A percentile compares a stretch with the other conserved stretches of the same genome.
These are phyloP conservation scores for Eupithecia tripunctaria DNA, from an alignment of 2,888 invertebrate species.

Conservation along the genomic window DNA sequence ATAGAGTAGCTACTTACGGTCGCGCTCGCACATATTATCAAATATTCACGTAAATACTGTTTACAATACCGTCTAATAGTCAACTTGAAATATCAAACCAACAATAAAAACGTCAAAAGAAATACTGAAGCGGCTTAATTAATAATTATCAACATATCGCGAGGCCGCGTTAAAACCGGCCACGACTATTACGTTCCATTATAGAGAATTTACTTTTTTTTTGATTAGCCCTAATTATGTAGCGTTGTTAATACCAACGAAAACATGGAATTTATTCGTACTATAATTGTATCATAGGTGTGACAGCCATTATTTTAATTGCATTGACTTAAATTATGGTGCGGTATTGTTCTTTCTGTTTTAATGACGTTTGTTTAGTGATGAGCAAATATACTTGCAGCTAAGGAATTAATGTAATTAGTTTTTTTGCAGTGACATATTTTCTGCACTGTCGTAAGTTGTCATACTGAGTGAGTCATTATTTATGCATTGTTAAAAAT, in stretches of 20 bases:
- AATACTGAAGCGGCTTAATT: conserved; percentile 48
- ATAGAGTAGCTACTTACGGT: conserved; percentile 4
- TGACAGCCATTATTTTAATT: conserved; percentile 84
- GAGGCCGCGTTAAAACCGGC: conserved; percentile 52
- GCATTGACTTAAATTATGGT: conserved; percentile 74
- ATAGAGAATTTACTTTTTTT: conserved; percentile 60
- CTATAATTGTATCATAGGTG: conserved; percentile 82
- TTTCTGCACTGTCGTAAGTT: conserved; percentile 2
- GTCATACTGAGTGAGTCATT: conserved; percentile 10
- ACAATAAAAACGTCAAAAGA: conserved; percentile 47
- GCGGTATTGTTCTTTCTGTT: conserved; percentile 72
- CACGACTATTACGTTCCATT: conserved; percentile 57
- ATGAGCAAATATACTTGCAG: conserved; percentile 38
- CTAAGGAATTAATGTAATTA: conserved; percentile 29
- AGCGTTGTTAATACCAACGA: conserved; percentile 50
- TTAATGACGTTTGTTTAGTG: conserved; percentile 52
- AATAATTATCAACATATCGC: conserved; percentile 60
- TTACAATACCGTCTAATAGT: conserved; percentile 42
- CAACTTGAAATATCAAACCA: conserved; percentile 44
- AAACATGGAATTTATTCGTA: conserved; percentile 75
- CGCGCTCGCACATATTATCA: conserved; percentile 29
- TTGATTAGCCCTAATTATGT: conserved; percentile 67
- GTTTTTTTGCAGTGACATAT: conserved; percentile 21
- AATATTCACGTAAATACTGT: conserved; percentile 39
- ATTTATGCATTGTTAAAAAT: neutral